These are phyloP conservation scores for Forbesichthys papilliferus DNA, from an alignment of 2,113 vertebrate species.

Conservation along the genomic window DNA sequence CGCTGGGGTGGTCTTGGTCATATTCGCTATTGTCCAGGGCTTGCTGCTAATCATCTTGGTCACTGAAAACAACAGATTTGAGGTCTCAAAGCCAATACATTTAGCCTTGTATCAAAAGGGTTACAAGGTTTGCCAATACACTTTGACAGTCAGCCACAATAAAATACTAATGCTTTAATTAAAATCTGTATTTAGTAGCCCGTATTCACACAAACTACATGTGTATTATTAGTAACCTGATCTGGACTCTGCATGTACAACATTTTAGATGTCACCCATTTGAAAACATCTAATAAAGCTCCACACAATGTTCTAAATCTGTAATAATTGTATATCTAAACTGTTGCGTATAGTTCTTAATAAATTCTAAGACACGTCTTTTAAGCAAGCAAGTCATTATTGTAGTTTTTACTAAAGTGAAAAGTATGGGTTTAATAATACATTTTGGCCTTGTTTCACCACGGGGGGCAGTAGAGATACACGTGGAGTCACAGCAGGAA, in stretches of 20 bases:
- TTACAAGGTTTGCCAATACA: too few relatives aligned
- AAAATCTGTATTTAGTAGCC: neutral
- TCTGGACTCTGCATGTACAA: neutral
- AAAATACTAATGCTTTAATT: too few relatives aligned
- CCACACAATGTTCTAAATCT: too few relatives aligned
- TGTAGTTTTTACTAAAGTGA: neutral
- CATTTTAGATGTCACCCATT: too few relatives aligned
- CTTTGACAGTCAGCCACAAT: too few relatives aligned
- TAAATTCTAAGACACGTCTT: too few relatives aligned
- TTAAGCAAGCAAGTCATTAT: neutral
- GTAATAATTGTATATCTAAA: too few relatives aligned
- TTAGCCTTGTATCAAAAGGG: too few relatives aligned
- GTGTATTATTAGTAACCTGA: neutral
- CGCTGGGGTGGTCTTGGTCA: neutral
- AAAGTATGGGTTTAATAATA: neutral
- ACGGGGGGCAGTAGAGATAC: conserved; percentile 38
- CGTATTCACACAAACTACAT: neutral
- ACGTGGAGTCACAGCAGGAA: conserved; percentile 70
- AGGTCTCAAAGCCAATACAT: too few relatives aligned
- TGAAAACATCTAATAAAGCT: too few relatives aligned
- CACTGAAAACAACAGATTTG: conserved; percentile 14
- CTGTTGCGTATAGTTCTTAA: too few relatives aligned
- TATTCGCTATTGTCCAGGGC: conserved; percentile 47
- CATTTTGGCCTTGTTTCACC: conserved; percentile 31
- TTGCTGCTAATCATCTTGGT: conserved; percentile 56